phyloP scores from a whole-genome alignment of 1,140 invertebrate species.

The Ladona fulva region DNA sequence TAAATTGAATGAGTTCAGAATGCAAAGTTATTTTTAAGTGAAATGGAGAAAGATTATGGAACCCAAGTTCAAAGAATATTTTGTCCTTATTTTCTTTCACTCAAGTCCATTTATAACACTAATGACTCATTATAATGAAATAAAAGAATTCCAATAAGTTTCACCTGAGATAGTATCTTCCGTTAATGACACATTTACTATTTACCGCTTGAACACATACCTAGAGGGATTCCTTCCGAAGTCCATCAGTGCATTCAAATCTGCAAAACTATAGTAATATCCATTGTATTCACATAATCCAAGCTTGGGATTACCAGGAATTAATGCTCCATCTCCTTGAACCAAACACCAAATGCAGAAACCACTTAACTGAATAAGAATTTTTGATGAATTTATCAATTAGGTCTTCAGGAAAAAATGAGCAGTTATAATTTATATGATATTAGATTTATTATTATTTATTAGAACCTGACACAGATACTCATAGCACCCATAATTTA shows the following conservation, averaged over 20 bases:
- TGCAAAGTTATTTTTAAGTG: too few species aligned
- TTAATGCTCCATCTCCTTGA: constrained; percentile 45
- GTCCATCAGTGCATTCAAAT: constrained; percentile 39
- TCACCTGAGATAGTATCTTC: too few species aligned
- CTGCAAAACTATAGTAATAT: constrained; percentile 49
- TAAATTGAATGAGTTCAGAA: too few species aligned
- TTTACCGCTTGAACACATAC: constrained; percentile 31
- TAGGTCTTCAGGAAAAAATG: not conserved
- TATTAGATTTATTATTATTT: not conserved
- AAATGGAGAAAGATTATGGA: too few species aligned
- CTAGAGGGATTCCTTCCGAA: constrained; percentile 49
- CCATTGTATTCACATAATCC: constrained; percentile 45
- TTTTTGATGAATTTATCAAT: not conserved
- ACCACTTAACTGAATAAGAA: constrained; percentile 47
- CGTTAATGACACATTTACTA: constrained; percentile 12
- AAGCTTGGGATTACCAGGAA: constrained; percentile 54
- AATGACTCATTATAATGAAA: too few species aligned
- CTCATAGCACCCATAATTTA: too few species aligned
- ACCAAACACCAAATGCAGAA: constrained; percentile 53
- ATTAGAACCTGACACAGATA: not conserved
- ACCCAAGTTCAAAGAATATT: too few species aligned
- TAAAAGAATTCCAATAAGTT: too few species aligned
- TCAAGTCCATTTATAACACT: too few species aligned
- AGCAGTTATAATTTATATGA: not conserved
- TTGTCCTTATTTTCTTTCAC: too few species aligned